Percentiles rank a stretch among this genome's conserved stretches.
These are phyloP conservation scores for Gymnoscelis rufifasciata DNA, from an alignment of 2,888 invertebrate genomes.

Conservation along the genomic window DNA sequence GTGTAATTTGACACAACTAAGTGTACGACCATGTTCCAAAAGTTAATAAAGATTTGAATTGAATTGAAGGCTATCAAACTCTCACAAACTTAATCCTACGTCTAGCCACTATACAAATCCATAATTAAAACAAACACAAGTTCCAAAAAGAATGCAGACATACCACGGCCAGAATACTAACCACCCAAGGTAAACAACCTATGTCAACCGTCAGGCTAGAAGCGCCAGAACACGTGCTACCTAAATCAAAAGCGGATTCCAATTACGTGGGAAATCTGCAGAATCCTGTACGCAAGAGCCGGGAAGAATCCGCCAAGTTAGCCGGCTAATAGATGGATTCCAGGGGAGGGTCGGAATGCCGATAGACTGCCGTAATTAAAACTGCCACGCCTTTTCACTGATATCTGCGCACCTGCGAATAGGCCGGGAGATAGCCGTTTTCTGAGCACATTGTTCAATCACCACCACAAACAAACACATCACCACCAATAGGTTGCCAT, in stretches of 20 bases:
- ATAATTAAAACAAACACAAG: not conserved
- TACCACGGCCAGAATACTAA: not conserved
- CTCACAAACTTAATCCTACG: too few relatives aligned
- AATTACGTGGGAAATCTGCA: slow-evolving; percentile 19
- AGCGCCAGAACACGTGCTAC: slow-evolving; percentile 11
- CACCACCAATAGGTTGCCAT: too few relatives aligned
- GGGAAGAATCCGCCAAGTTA: slow-evolving; percentile 48
- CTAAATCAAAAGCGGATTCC: slow-evolving; percentile 18
- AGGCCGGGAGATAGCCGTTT: slow-evolving; percentile 6
- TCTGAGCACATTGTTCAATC: too few relatives aligned
- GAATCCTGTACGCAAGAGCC: slow-evolving; percentile 24
- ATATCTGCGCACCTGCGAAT: slow-evolving; percentile 31
- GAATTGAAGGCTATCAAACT: too few relatives aligned
- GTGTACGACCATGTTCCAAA: too few relatives aligned
- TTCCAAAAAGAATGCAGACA: slow-evolving; percentile 1
- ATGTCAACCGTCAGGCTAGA: not conserved
- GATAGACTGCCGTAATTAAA: slow-evolving; percentile 65
- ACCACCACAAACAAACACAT: too few relatives aligned
- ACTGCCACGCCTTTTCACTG: slow-evolving; percentile 61
- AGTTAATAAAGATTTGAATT: too few relatives aligned
- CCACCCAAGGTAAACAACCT: slow-evolving; percentile 5
- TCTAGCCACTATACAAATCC: too few relatives aligned
- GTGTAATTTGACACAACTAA: too few relatives aligned
- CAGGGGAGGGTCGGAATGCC: slow-evolving; percentile 50
- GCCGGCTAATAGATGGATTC: slow-evolving; percentile 63